Percentiles rank a stretch among this genome's conserved stretches.
phyloP scores from a whole-genome alignment of 2,888 invertebrate genomes.

The Unio delphinus region DNA sequence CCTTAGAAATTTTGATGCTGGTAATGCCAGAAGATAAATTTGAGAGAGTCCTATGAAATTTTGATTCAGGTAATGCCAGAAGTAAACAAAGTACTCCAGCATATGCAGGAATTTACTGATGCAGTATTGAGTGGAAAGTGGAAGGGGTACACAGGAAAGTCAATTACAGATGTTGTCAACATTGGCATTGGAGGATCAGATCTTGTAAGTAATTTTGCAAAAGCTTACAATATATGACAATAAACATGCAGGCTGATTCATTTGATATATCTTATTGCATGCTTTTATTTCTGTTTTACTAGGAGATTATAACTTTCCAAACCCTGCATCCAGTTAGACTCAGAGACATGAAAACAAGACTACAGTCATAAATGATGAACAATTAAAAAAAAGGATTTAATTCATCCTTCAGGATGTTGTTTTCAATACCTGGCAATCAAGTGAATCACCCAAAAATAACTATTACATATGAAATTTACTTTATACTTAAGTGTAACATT shows the following conservation, averaged over 20 bases:
- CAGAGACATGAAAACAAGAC: too few species aligned
- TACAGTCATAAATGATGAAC: too few species aligned
- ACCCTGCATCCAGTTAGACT: too few species aligned
- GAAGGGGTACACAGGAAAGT: slow-evolving; percentile 88
- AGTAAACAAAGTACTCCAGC: slow-evolving; percentile 90
- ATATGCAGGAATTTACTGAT: slow-evolving; percentile 94
- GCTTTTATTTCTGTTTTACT: background rate
- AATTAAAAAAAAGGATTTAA: too few species aligned
- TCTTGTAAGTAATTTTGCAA: slow-evolving; percentile 76
- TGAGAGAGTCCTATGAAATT: background rate
- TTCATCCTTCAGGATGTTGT: too few species aligned
- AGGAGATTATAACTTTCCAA: too few species aligned
- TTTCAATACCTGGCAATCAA: too few species aligned
- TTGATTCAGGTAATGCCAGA: slow-evolving; percentile 81
- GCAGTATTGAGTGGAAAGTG: slow-evolving; percentile 78
- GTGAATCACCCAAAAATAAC: too few species aligned
- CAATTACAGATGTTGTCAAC: slow-evolving; percentile 97
- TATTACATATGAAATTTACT: too few species aligned
- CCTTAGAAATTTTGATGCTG: slow-evolving; percentile 51
- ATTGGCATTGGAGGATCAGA: slow-evolving; percentile 99
- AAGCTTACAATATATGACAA: background rate
- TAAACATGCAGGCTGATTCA: background rate
- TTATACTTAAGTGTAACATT: too few species aligned
- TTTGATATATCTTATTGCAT: background rate
- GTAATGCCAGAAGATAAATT: slow-evolving; percentile 81